phyloP scores from a whole-genome alignment of 2,797 vertebrate species.

The Megaceryle alcyon region DNA sequence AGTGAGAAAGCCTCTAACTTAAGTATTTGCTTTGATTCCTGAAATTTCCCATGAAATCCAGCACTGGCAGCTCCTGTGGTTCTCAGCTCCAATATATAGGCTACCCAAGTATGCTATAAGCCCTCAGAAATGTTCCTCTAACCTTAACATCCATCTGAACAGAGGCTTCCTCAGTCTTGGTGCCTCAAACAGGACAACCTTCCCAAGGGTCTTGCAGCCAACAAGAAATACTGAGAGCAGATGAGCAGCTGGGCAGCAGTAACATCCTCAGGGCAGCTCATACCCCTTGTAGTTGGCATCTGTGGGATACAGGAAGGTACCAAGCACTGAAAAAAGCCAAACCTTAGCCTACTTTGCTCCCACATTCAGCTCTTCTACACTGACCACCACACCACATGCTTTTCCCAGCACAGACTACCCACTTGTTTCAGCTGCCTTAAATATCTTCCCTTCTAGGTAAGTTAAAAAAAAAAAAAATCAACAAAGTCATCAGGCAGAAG shows the following conservation, averaged over 20 bases:
- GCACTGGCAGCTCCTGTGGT: not conserved
- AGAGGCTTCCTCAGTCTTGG: not conserved
- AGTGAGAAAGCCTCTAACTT: not conserved
- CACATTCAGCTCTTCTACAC: not conserved
- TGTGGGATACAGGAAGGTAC: not conserved
- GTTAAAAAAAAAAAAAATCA: not conserved
- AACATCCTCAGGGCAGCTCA: not conserved
- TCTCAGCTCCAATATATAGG: not conserved
- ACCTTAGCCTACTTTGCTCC: not conserved
- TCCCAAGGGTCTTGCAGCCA: not conserved
- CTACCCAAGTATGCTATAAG: not conserved
- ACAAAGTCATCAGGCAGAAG: not conserved
- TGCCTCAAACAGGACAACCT: not conserved
- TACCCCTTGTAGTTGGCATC: accelerated
- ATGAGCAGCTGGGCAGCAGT: not conserved
- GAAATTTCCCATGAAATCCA: not conserved
- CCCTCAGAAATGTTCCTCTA: not conserved
- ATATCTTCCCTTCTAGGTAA: not conserved
- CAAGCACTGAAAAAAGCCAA: not conserved
- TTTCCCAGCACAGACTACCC: accelerated
- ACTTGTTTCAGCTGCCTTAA: not conserved
- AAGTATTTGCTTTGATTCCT: not conserved
- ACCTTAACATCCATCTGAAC: not conserved
- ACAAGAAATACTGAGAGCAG: not conserved
- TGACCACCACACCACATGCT: accelerated